phyloP scores from a whole-genome alignment of 2,113 vertebrate genomes.

The Edolisoma coerulescens region DNA sequence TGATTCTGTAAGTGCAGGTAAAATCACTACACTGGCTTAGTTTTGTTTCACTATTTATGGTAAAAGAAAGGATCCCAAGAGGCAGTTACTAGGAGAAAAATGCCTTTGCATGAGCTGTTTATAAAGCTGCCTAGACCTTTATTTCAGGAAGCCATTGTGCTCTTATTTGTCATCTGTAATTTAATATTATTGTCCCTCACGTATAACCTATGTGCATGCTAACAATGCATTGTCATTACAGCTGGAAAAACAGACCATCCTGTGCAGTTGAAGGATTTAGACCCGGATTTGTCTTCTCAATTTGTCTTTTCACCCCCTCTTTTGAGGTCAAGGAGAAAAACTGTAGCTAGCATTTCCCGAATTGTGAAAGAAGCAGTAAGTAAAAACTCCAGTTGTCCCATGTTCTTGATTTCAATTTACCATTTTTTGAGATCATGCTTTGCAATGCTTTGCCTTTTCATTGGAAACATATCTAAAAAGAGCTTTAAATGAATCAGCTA shows the following conservation, averaged over 20 bases:
- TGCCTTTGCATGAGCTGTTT: background rate
- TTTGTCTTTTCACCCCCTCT: constrained; percentile 78
- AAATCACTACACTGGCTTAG: background rate
- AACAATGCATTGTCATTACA: constrained; percentile 33
- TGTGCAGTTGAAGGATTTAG: constrained; percentile 60
- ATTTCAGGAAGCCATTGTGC: background rate
- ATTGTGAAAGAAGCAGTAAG: constrained; percentile 63
- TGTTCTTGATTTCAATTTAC: background rate
- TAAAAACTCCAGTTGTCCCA: background rate
- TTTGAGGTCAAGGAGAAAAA: constrained; percentile 70
- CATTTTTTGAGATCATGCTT: background rate
- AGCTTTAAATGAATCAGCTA: background rate
- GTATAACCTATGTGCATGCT: background rate
- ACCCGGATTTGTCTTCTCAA: constrained; percentile 67
- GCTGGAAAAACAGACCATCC: constrained; percentile 61
- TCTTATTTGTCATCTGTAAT: background rate
- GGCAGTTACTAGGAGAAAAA: background rate
- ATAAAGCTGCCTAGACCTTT: background rate
- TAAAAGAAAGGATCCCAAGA: background rate
- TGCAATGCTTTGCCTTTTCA: background rate
- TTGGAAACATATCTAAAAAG: background rate
- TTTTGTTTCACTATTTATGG: background rate
- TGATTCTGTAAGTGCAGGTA: background rate
- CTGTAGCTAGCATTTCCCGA: background rate
- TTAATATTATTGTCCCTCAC: background rate